phyloP scores from a whole-genome alignment of 2,888 invertebrate species.

The Dryobota labecula region DNA sequence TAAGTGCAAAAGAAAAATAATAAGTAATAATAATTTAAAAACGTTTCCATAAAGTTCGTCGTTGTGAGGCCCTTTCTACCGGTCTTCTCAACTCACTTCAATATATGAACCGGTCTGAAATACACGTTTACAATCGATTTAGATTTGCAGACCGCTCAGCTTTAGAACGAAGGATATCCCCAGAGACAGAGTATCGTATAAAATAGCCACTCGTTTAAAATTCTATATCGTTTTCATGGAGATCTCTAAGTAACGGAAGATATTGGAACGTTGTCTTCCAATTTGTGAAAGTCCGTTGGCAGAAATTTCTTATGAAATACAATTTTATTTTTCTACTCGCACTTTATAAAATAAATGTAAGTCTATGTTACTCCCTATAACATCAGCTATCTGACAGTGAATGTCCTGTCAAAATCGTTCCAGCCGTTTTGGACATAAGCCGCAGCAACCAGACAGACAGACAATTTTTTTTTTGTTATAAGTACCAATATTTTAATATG shows the following conservation, averaged over 20 bases:
- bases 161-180: conserved; percentile 25
- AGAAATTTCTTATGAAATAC: not conserved
- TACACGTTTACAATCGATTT: conserved; percentile 32
- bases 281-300: conserved; percentile 18
- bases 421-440: too few relatives aligned
- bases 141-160: conserved; percentile 31
- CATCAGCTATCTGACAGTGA: too few relatives aligned
- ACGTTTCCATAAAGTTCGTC: too few relatives aligned
- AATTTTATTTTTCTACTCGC: not conserved
- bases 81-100: not conserved
- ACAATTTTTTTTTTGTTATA: too few relatives aligned
- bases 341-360: too few relatives aligned
- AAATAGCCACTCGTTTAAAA: conserved; percentile 41
- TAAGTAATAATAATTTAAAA: not conserved
- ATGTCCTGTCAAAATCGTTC: too few relatives aligned
- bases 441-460: too few relatives aligned
- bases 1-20: not conserved
- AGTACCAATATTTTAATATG: too few relatives aligned
- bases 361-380: too few relatives aligned
- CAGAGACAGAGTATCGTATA: conserved; percentile 27
- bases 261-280: conserved; percentile 13
- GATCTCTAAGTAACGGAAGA: conserved; percentile 19
- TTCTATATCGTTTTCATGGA: conserved; percentile 42
- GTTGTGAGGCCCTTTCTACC: not conserved
- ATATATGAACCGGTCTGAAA: not conserved